Evolutionary conservation across 2,113 vertebrate species (phyloP), one percentile per base, ranked within the genome.

Genomic region (Suncus etruscus): DNA sequence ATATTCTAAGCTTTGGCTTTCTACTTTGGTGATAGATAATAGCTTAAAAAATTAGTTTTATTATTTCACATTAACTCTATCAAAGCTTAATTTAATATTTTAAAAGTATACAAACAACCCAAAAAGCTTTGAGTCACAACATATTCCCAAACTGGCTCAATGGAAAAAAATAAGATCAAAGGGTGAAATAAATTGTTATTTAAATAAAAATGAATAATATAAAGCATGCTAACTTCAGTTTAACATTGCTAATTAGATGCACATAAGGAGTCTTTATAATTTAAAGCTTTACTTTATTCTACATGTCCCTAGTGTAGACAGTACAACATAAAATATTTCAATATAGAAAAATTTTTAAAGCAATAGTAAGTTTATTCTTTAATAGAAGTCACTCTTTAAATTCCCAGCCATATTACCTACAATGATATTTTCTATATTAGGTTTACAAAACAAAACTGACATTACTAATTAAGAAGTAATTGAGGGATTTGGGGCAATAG

Each of bases 211-310:
- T 92, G 86, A 97, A 66, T 50, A 95, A 93, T 50, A 94, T 1
- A 86, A 96, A 97, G 86, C 90, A 94, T 94, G 94, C 96, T 97
- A 95, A 95, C 92, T 96, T 97, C 72, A 92, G 91, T 96, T 96
- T 96, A 95, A 94, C 90, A 94, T 78, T 73, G 91, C 91, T 96
- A 96, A 96, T 96, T 90, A 96, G 91, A 97, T 70, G 72, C 75
- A 95, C 61, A 80, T 96, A 94, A 95, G 54, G 84, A 95, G 69
- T 89, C 89, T 96, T 96, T 94, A 90, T 87, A 84, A 96, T 97
- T 97, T 97, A 97, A 61, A 95, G 79, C 70, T 94, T 73, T 95
- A 86, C 75, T 96, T 97, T 96, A 97, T 96, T 97, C 90, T 29
- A 86, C 66, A 88, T 97, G 68, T 97, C 81, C 86, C 85, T 94